Evolutionary conservation across 92 coral and sea anemone species (phyloP).

Genomic region (Ricordea florida): DNA sequence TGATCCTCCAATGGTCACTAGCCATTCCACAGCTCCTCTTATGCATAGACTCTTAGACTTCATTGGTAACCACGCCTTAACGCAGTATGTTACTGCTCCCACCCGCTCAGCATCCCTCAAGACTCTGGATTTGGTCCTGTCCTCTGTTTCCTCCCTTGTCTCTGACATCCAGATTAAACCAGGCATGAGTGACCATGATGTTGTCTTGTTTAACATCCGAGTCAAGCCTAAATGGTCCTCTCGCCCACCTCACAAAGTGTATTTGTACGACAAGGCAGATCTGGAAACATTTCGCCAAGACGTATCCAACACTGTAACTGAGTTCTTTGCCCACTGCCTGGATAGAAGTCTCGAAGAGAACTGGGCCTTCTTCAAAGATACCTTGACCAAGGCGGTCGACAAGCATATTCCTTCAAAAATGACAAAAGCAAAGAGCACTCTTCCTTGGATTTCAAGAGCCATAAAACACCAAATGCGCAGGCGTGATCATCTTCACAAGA

Average conservation of each 20-base stretch:
- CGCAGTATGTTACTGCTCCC: constrained; percentile 36
- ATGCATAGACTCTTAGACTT: too few relatives aligned
- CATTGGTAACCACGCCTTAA: too few relatives aligned
- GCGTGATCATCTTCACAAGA: too few relatives aligned
- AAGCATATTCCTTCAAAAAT: neutral
- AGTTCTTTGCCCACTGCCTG: too few relatives aligned
- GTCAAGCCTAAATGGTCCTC: constrained; percentile 31
- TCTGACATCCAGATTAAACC: too few relatives aligned
- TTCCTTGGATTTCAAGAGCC: neutral
- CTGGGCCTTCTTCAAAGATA: constrained; percentile 23
- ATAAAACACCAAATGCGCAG: neutral
- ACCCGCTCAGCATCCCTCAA: constrained; percentile 48
- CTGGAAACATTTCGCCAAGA: constrained; percentile 27
- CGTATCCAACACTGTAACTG: neutral
- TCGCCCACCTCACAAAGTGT: constrained; percentile 46
- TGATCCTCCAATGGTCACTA: constrained; percentile 36
- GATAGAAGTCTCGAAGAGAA: neutral
- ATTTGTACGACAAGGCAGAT: constrained; percentile 26
- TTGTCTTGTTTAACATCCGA: constrained; percentile 23
- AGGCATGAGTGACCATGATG: constrained; percentile 70
- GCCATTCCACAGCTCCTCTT: too few relatives aligned
- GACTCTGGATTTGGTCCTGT: constrained; percentile 54
- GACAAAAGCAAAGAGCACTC: too few relatives aligned
- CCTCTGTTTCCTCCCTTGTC: too few relatives aligned
- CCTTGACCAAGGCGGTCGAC: constrained; percentile 6